A percentile compares a stretch with the other conserved stretches of the same genome.
These are phyloP conservation scores for Drosophila sproati DNA, from an alignment of 1,140 invertebrate species.

Conservation along the genomic window DNA sequence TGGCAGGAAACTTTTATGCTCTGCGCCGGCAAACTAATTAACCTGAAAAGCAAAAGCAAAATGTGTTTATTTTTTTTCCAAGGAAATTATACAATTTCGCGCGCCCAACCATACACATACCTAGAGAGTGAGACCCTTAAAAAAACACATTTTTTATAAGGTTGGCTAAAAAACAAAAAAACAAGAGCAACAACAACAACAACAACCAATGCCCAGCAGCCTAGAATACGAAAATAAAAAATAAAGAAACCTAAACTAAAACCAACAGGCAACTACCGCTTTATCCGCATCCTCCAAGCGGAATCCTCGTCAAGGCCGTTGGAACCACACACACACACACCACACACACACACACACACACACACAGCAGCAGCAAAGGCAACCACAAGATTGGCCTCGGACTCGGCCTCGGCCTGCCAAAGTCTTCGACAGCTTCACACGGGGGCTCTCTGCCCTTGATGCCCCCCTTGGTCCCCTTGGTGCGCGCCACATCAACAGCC, in stretches of 20 bases:
- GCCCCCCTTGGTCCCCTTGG: conserved; percentile 5
- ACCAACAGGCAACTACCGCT: conserved; percentile 43
- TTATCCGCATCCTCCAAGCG: conserved; percentile 46
- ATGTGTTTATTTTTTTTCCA: conserved; percentile 60
- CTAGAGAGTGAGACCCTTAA: conserved; percentile 40
- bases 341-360: conserved; percentile 15
- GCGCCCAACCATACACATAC: conserved; percentile 31
- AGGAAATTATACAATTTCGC: conserved; percentile 80
- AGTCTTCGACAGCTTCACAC: conserved; percentile 42
- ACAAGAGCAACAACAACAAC: conserved; percentile 33
- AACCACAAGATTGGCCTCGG: conserved; percentile 24
- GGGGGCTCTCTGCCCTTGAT: not conserved
- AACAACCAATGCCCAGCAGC: conserved; percentile 43
- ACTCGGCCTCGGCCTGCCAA: conserved; percentile 43
- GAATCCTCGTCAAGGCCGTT: conserved; percentile 56
- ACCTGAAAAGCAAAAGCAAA: conserved; percentile 61
- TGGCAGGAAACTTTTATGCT: conserved; percentile 74
- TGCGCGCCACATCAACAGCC: conserved; percentile 28
- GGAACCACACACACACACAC: conserved; percentile 15
- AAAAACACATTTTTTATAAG: conserved; percentile 73
- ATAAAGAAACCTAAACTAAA: conserved; percentile 5
- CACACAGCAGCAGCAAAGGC: conserved; percentile 6
- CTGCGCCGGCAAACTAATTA: conserved; percentile 76
- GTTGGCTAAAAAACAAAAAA: conserved; percentile 48
- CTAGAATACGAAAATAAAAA: conserved; percentile 21